Percentiles rank a stretch among this genome's conserved stretches.
phyloP scores from a whole-genome alignment of 2,797 vertebrate species.

The Rhinophrynus dorsalis region DNA sequence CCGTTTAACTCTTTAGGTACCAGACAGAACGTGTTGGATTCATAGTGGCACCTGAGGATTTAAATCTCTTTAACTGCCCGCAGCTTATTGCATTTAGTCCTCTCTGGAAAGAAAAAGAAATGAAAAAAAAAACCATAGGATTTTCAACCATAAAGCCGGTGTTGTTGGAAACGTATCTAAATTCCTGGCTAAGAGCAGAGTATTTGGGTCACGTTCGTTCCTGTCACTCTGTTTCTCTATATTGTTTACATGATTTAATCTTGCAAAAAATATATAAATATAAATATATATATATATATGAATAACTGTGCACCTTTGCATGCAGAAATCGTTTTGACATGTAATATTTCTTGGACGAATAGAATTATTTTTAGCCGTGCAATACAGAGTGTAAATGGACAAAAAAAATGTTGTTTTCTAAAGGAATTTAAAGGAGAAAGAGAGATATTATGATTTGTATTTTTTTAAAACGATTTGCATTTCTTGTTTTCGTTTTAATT shows the following conservation, averaged over 20 bases:
- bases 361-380: conserved; percentile 35
- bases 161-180: conserved; percentile 1
- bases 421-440: conserved; percentile 28
- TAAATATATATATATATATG: conserved; percentile 33
- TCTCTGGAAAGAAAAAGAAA: not conserved
- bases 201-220: conserved; percentile 47
- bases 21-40: too few relatives aligned
- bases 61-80: not conserved
- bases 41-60: too few relatives aligned
- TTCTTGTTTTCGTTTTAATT: not conserved
- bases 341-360: conserved; percentile 34
- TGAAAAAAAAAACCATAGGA: not conserved
- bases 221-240: conserved; percentile 25
- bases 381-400: not conserved
- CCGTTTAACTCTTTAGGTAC: not conserved
- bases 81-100: not conserved
- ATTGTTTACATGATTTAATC: conserved; percentile 75
- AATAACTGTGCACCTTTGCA: conserved; percentile 44
- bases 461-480: conserved; percentile 28
- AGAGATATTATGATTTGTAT: conserved; percentile 43
- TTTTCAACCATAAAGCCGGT: not conserved
- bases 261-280: conserved; percentile 62
- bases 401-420: conserved; percentile 14
- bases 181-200: conserved; percentile 2
- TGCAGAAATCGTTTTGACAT: conserved; percentile 36